Conservation (phyloP, 64 coral and sea anemone species). For the Pocillopora damicornis region DNA sequence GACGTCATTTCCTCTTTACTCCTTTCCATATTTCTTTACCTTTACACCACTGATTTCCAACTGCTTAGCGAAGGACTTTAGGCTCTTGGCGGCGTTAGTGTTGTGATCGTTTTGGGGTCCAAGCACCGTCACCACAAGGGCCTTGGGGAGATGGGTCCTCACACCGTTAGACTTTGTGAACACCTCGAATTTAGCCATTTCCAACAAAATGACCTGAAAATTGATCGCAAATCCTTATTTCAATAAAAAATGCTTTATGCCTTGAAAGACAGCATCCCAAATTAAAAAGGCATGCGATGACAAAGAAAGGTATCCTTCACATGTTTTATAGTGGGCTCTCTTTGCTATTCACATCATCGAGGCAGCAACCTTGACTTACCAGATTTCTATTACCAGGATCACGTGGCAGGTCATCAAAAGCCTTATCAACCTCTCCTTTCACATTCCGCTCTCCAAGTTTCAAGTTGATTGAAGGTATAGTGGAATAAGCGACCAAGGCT, state of each 20-base stretch:
- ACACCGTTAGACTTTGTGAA: conserved; percentile 78
- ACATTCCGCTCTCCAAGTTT: conserved; percentile 85
- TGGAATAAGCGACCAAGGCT: conserved; percentile 86
- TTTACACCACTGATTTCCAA: conserved; percentile 77
- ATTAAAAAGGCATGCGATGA: neutral
- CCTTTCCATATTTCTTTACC: neutral
- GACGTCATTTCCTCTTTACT: neutral
- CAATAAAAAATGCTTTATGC: neutral
- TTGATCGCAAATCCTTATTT: neutral
- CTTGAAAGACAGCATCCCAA: neutral
- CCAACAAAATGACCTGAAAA: conserved; percentile 71
- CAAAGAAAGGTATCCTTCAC: too few species aligned
- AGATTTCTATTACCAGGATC: conserved; percentile 80
- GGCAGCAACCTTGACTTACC: neutral
- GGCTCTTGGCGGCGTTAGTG: conserved; percentile 81
- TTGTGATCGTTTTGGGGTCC: conserved; percentile 94
- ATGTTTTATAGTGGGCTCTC: neutral
- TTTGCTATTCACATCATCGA: neutral
- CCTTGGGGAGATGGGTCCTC: conserved; percentile 74
- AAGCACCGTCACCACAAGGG: conserved; percentile 57
- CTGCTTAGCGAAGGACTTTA: conserved; percentile 79
- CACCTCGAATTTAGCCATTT: conserved; percentile 95
- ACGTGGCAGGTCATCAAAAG: conserved; percentile 70
- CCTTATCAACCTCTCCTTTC: conserved; percentile 68
- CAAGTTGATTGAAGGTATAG: conserved; percentile 87